Evolutionary conservation across 2,113 vertebrate species (phyloP).

Genomic region (Serilophus lunatus): DNA sequence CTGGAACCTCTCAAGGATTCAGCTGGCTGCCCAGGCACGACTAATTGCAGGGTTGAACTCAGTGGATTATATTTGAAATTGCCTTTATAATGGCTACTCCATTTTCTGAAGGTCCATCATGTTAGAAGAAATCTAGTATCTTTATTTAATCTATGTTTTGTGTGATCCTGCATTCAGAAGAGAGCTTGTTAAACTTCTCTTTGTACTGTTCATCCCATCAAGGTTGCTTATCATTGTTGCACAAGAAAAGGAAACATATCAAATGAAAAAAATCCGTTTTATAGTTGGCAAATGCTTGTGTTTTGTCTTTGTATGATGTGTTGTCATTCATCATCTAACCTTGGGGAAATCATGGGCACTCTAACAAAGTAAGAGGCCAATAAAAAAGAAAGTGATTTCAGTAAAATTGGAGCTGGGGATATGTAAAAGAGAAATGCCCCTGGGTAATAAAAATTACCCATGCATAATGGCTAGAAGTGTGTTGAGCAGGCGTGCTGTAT

Average conservation of each 20-base stretch:
- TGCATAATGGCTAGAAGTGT: background rate
- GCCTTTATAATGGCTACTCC: background rate
- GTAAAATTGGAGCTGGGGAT: conserved; percentile 46
- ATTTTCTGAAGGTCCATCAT: background rate
- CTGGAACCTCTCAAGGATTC: background rate
- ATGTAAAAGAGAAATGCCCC: conserved; percentile 58
- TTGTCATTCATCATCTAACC: conserved; percentile 60
- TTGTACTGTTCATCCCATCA: background rate
- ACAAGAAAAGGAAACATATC: conserved; percentile 48
- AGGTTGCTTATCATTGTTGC: conserved; percentile 15
- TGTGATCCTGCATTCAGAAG: conserved; percentile 20
- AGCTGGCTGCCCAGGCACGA: background rate
- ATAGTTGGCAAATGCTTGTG: conserved; percentile 36
- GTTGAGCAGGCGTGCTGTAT: background rate
- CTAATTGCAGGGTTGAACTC: background rate
- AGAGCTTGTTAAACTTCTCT: conserved; percentile 12
- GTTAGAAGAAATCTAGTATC: background rate
- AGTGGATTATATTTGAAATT: background rate
- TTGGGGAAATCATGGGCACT: conserved; percentile 52
- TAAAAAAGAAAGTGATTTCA: conserved; percentile 57
- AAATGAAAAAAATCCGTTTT: background rate
- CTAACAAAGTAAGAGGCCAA: conserved; percentile 56
- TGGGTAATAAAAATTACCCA: conserved; percentile 51
- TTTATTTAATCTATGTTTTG: background rate
- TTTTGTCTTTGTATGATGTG: conserved; percentile 45